These are phyloP conservation scores for Paedocypris micromegethes DNA, from an alignment of 2,797 vertebrate genomes.

Conservation along the genomic window DNA sequence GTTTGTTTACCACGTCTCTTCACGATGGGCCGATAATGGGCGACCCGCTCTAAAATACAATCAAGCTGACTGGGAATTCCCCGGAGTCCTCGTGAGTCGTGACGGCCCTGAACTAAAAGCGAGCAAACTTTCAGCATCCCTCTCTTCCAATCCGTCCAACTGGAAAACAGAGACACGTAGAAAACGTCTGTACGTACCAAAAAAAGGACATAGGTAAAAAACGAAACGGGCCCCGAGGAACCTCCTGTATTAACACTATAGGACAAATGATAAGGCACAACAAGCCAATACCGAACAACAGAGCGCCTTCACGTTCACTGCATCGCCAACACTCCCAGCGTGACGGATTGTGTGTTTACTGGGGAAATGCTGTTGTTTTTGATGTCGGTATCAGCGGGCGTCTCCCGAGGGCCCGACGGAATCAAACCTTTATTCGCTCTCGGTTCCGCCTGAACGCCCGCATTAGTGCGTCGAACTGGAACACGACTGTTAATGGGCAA, in stretches of 20 bases:
- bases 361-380: no score
- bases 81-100: constrained; percentile 4
- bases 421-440: no score
- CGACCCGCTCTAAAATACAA: constrained; percentile 9
- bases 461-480: no score
- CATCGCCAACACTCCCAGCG: constrained; percentile 33
- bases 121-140: constrained; percentile 24
- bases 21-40: constrained; percentile 10
- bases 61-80: constrained; percentile 15
- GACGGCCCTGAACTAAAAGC: constrained; percentile 25
- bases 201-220: constrained; percentile 48
- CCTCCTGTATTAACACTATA: constrained; percentile 52
- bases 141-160: constrained; percentile 19
- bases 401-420: no score
- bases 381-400: no score
- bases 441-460: no score
- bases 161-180: constrained; percentile 48
- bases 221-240: constrained; percentile 35
- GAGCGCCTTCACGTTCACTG: constrained; percentile 36
- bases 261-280: constrained; percentile 76
- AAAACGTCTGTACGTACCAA: constrained; percentile 45
- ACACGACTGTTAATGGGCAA: no score
- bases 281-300: constrained; percentile 66
- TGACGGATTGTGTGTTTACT: no score
- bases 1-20: constrained; percentile 30